Conservation (phyloP, 2,113 vertebrate genomes). For the Mobula birostris region DNA sequence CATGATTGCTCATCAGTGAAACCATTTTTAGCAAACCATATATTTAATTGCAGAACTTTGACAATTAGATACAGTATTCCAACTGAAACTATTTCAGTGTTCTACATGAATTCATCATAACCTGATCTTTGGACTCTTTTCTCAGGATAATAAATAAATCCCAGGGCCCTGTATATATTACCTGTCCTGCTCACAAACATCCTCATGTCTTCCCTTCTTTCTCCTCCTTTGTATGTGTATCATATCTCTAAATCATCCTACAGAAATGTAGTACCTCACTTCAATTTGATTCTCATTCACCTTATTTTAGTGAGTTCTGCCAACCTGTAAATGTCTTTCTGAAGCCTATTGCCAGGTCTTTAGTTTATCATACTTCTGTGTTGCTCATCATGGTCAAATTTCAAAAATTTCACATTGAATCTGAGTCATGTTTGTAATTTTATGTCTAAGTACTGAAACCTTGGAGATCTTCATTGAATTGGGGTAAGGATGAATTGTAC, state of each 20-base stretch:
- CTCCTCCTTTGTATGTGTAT: too few relatives aligned
- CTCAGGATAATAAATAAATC: too few relatives aligned
- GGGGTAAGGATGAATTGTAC: too few relatives aligned
- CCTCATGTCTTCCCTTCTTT: too few relatives aligned
- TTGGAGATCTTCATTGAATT: too few relatives aligned
- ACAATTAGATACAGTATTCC: background rate
- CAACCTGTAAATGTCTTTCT: background rate
- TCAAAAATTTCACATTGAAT: background rate
- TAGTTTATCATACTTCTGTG: background rate
- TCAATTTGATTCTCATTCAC: too few relatives aligned
- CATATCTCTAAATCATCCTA: too few relatives aligned
- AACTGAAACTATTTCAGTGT: background rate
- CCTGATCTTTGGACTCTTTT: background rate
- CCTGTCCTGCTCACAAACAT: too few relatives aligned
- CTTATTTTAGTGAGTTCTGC: too few relatives aligned
- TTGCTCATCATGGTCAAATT: background rate
- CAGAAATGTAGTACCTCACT: too few relatives aligned
- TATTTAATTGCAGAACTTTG: background rate
- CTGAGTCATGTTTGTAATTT: background rate
- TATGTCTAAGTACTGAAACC: too few relatives aligned
- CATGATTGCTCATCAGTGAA: background rate
- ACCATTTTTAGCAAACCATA: background rate
- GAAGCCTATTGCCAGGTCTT: background rate
- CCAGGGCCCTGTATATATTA: background rate
- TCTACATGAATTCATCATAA: background rate